Evolutionary conservation across 2,113 vertebrate genomes (phyloP).

Genomic region (Mystacornis crossleyi): DNA sequence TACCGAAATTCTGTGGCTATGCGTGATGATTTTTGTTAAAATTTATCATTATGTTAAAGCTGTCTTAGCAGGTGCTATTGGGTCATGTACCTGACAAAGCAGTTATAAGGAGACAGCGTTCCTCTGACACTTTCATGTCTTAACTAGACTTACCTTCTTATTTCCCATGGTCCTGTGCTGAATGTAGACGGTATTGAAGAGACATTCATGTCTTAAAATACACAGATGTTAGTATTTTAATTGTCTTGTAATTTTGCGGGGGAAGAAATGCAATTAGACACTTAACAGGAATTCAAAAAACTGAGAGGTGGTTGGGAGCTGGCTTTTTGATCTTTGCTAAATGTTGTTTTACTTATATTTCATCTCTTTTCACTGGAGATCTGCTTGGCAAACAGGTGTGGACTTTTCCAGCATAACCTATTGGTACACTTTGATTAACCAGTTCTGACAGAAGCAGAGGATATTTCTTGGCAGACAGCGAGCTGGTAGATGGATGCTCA

Average conservation of each 20-base stretch:
- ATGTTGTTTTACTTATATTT: not conserved
- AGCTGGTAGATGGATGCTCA: not conserved
- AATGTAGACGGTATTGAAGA: not conserved
- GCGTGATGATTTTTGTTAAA: not conserved
- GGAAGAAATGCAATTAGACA: accelerated
- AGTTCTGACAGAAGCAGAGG: not conserved
- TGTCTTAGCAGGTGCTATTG: not conserved
- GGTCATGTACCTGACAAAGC: not conserved
- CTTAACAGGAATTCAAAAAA: not conserved
- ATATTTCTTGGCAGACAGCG: not conserved
- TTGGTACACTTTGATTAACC: not conserved
- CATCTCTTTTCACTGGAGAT: not conserved
- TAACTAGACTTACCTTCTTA: not conserved
- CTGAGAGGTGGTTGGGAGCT: not conserved
- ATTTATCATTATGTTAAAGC: not conserved
- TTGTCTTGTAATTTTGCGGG: not conserved
- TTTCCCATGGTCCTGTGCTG: not conserved
- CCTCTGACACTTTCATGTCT: not conserved
- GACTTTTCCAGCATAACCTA: not conserved
- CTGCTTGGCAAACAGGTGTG: not conserved
- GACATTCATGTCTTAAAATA: not conserved
- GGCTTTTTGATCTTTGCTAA: not conserved
- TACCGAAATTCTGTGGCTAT: not conserved
- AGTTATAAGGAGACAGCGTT: not conserved
- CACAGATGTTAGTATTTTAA: not conserved